Conservation (phyloP, 37 sponge, comb jelly and placozoan genomes). For the Cladorhizidae sp. region DNA sequence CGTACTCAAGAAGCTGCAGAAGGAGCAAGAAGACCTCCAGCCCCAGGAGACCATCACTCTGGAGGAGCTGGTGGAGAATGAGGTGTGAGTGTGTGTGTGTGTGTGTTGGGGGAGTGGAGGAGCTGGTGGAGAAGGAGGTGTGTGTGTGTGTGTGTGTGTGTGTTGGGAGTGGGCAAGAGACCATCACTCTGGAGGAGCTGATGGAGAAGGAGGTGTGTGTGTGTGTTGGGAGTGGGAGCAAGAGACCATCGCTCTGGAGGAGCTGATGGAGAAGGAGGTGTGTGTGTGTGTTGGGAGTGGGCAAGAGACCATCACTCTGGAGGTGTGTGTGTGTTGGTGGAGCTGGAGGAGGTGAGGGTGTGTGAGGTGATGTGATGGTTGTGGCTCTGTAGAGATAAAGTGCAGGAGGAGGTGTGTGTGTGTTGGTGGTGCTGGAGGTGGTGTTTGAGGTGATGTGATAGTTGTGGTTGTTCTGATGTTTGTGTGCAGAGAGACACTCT, state of each 20-base stretch:
- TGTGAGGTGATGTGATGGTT: neutral
- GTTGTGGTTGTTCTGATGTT: no score
- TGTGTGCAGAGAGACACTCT: slow-evolving; percentile 69
- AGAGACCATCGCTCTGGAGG: neutral
- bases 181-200: neutral
- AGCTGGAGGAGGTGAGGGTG: neutral
- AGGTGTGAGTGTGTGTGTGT: slow-evolving; percentile 53
- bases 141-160: no score
- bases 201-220: neutral
- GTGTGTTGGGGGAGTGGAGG: no score
- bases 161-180: neutral
- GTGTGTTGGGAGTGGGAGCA: neutral
- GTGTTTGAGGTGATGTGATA: no score
- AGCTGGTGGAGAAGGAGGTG: no score
- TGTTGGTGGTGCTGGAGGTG: neutral
- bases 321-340: neutral
- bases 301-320: neutral
- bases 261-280: neutral
- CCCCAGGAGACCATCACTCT: slow-evolving; percentile 74
- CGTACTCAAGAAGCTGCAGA: slow-evolving; percentile 83
- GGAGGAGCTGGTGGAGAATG: slow-evolving; percentile 94
- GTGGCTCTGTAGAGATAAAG: neutral
- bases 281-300: neutral
- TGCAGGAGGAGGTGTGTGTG: neutral
- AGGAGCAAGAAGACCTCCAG: slow-evolving; percentile 67